Conservation (phyloP, 2,113 vertebrate species). For the Cathartes aura region DNA sequence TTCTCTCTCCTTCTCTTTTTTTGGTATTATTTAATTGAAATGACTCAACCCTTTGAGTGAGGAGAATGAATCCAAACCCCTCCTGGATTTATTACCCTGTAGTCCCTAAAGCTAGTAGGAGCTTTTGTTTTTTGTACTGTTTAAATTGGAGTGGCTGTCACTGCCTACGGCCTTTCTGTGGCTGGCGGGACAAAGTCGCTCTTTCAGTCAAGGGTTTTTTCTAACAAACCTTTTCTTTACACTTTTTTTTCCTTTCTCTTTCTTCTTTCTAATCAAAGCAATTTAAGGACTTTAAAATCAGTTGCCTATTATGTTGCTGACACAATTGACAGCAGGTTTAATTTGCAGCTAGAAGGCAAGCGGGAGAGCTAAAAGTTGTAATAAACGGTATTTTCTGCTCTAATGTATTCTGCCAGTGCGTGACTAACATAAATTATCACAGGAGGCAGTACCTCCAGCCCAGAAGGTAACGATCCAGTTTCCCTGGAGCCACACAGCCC, state of each 20-base stretch:
- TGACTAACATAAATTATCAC: constrained; percentile 60
- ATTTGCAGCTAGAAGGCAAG: constrained; percentile 70
- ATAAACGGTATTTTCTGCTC: constrained; percentile 36
- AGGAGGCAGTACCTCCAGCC: constrained; percentile 37
- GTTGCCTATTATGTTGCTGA: constrained; percentile 66
- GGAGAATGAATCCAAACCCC: constrained; percentile 25
- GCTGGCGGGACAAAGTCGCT: constrained; percentile 1
- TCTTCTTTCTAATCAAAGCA: constrained; percentile 50
- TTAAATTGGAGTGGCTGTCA: constrained; percentile 55
- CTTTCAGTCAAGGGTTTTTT: constrained; percentile 36
- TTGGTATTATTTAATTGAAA: constrained; percentile 47
- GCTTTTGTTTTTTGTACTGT: constrained; percentile 33
- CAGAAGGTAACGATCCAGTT: constrained; percentile 30
- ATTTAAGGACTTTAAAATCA: constrained; percentile 62
- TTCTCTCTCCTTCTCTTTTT: background rate
- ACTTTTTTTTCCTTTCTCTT: background rate
- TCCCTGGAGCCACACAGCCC: background rate
- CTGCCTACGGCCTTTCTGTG: background rate
- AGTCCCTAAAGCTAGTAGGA: background rate
- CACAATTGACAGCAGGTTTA: constrained; percentile 73
- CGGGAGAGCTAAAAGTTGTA: constrained; percentile 56
- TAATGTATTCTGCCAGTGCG: constrained; percentile 41
- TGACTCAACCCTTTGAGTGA: constrained; percentile 56
- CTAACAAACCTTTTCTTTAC: constrained; percentile 39
- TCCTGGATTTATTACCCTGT: constrained; percentile 21